Evolutionary conservation across 2,113 vertebrate genomes (phyloP).

Genomic region (Recurvirostra avosetta): DNA sequence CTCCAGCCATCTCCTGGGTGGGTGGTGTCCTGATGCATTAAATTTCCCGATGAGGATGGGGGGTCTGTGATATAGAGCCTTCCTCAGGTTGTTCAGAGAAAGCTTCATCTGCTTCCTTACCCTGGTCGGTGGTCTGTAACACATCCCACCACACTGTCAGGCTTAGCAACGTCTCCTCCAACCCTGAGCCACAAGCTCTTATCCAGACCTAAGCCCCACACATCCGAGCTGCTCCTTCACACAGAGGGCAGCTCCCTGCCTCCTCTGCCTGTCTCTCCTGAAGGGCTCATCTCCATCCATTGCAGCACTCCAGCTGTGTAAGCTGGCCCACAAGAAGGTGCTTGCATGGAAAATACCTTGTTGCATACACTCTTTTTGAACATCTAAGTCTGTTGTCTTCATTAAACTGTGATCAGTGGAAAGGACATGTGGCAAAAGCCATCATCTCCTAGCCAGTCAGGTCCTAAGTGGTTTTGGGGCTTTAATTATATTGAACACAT

Average conservation of each 20-base stretch:
- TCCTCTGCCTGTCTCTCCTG: not conserved
- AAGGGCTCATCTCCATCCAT: not conserved
- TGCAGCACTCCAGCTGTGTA: too few species aligned
- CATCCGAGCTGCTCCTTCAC: not conserved
- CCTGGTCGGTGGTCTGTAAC: not conserved
- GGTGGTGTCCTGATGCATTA: fast-evolving
- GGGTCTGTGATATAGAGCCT: not conserved
- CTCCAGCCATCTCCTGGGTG: not conserved
- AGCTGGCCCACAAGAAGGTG: not conserved
- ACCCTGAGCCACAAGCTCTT: too few species aligned
- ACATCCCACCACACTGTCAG: not conserved
- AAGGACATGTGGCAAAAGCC: not conserved
- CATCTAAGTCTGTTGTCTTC: not conserved
- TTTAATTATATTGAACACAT: not conserved
- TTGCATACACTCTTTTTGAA: not conserved
- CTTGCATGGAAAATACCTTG: not conserved
- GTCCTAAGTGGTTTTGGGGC: not conserved
- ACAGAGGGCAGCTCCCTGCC: not conserved
- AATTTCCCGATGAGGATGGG: not conserved
- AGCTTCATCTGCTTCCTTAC: not conserved
- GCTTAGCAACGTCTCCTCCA: not conserved
- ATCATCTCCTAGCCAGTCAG: not conserved
- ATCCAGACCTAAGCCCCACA: not conserved
- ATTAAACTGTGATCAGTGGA: not conserved
- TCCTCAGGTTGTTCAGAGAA: not conserved